These are phyloP conservation scores for Xestia c-nigrum DNA, from an alignment of 2,888 invertebrate species.

Conservation along the genomic window DNA sequence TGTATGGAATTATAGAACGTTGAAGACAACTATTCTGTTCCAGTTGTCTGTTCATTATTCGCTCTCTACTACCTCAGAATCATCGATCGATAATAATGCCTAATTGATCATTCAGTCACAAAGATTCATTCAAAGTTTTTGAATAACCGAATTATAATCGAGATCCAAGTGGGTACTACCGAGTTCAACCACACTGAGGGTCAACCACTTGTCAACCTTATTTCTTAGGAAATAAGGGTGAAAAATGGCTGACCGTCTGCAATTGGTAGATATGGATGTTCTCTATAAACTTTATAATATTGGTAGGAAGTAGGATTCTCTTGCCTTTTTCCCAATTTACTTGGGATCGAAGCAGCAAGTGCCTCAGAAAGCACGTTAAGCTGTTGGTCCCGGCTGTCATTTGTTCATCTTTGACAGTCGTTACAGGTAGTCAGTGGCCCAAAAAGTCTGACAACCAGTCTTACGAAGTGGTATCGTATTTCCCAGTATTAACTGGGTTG, in stretches of 20 bases:
- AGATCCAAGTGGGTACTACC: not conserved
- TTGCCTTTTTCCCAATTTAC: not conserved
- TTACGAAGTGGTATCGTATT: too few relatives aligned
- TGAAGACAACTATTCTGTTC: not conserved
- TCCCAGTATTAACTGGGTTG: too few relatives aligned
- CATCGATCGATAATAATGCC: not conserved
- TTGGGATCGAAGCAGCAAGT: too few relatives aligned
- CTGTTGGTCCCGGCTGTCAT: too few relatives aligned
- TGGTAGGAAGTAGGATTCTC: too few relatives aligned
- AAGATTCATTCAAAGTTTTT: not conserved
- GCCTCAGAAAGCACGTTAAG: too few relatives aligned
- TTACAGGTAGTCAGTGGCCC: too few relatives aligned
- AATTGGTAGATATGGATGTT: not conserved
- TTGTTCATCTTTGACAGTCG: too few relatives aligned
- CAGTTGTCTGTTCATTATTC: not conserved
- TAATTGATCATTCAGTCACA: not conserved
- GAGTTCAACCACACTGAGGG: too few relatives aligned
- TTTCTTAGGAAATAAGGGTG: not conserved
- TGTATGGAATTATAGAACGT: not conserved
- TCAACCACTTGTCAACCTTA: too few relatives aligned
- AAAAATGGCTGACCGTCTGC: not conserved
- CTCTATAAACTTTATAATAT: not conserved
- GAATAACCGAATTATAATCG: not conserved
- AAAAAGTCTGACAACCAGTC: too few relatives aligned
- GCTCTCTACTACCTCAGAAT: slow-evolving; percentile 34